phyloP scores from a whole-genome alignment of 2,797 vertebrate genomes.

The Notoglanidium macrostoma region DNA sequence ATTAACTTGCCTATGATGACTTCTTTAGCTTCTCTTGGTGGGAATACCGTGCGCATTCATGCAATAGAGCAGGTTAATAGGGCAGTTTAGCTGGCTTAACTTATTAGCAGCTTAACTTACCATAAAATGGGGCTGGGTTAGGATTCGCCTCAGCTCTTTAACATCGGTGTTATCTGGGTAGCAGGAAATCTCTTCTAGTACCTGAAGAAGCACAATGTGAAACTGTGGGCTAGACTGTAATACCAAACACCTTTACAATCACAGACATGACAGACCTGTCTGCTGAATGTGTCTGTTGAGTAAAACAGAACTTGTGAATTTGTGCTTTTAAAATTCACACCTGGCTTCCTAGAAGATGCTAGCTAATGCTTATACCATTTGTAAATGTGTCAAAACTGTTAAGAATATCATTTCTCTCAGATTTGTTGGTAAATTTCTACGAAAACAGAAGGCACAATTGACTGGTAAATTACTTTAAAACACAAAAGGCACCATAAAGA shows the following conservation, averaged over 20 bases:
- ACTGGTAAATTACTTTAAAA: not conserved
- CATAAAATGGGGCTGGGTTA: constrained; percentile 99
- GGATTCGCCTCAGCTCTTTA: constrained; percentile 94
- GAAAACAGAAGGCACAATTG: too few species aligned
- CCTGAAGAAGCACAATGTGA: constrained; percentile 70
- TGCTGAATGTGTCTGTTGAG: constrained; percentile 57
- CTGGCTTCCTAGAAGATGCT: not conserved
- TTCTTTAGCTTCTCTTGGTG: not conserved
- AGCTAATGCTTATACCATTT: not conserved
- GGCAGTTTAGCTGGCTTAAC: not conserved
- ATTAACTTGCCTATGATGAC: not conserved
- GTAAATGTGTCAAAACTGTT: not conserved
- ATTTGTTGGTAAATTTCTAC: not conserved
- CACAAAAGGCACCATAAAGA: too few species aligned
- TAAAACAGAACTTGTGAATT: not conserved
- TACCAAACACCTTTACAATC: not conserved
- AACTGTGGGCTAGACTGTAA: constrained; percentile 7
- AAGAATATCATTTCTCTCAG: not conserved
- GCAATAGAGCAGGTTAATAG: not conserved
- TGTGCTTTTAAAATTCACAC: too few species aligned
- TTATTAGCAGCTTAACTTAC: constrained; percentile 73
- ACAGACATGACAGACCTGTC: constrained; percentile 45
- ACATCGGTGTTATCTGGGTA: constrained; percentile 95
- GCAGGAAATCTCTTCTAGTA: constrained; percentile 98
- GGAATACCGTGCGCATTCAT: not conserved